phyloP scores from a whole-genome alignment of 2,888 invertebrate species.

The Lamellibrachia columna region DNA sequence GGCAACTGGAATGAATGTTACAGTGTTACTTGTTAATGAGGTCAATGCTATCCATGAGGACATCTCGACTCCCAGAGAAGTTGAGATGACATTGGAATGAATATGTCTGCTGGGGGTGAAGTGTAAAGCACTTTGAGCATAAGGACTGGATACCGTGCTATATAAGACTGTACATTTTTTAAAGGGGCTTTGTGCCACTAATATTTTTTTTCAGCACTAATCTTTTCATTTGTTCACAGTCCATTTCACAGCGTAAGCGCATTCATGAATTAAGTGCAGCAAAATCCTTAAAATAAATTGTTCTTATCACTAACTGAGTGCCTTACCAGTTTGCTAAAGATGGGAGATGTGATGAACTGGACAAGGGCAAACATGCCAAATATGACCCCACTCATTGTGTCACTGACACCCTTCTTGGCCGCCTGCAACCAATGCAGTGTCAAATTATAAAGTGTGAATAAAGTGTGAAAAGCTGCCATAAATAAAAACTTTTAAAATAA shows the following conservation, averaged over 20 bases:
- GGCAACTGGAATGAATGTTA: no score
- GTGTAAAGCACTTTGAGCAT: no score
- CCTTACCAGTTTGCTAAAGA: constrained; percentile 79
- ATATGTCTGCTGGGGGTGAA: no score
- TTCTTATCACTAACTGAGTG: neutral
- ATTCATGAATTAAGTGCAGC: neutral
- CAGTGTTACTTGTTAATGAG: no score
- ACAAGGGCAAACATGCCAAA: constrained; percentile 87
- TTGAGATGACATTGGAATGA: no score
- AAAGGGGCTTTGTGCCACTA: neutral
- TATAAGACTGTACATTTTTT: no score
- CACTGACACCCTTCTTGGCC: constrained; percentile 81
- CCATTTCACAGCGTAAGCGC: neutral
- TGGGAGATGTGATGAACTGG: constrained; percentile 82
- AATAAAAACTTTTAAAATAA: no score
- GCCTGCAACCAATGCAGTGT: constrained; percentile 72
- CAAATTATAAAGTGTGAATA: neutral
- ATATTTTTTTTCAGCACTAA: neutral
- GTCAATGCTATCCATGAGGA: no score
- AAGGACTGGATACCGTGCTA: no score
- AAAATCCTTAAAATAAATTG: neutral
- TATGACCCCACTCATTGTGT: constrained; percentile 85
- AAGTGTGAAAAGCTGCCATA: neutral
- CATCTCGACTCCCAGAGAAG: no score
- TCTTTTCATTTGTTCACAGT: neutral